Evolutionary conservation across 1,140 invertebrate species (phyloP).

Genomic region (Bombus cullumanus): DNA sequence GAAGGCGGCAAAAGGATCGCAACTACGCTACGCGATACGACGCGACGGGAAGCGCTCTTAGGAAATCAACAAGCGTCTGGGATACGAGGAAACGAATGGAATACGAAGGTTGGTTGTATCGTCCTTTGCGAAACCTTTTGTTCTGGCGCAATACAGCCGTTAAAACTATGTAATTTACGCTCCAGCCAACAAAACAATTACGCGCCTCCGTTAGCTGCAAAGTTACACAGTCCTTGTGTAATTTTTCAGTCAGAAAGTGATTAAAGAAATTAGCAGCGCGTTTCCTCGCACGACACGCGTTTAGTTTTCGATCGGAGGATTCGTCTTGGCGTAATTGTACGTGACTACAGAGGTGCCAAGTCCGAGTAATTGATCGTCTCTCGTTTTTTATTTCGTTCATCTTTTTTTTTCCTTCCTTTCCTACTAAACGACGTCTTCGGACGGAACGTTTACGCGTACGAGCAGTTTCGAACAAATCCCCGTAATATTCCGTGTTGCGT

Average conservation of each 20-base stretch:
- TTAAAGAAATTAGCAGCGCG: not conserved
- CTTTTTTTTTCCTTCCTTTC: not conserved
- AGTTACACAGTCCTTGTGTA: not conserved
- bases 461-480: conserved; percentile 34
- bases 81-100: not conserved
- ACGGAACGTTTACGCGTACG: not conserved
- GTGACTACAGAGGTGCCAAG: not conserved
- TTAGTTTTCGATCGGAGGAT: not conserved
- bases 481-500: conserved; percentile 50
- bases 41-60: not conserved
- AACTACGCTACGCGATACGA: not conserved
- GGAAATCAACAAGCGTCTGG: not conserved
- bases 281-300: not conserved
- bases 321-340: not conserved
- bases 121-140: not conserved
- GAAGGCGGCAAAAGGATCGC: not conserved
- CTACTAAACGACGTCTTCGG: not conserved
- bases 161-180: not conserved
- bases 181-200: not conserved
- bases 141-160: not conserved
- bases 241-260: not conserved
- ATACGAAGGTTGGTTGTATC: not conserved
- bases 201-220: not conserved
- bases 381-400: not conserved
- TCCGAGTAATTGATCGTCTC: not conserved